Percentiles rank a stretch among this genome's conserved stretches.
These are phyloP conservation scores for Peromyscus maniculatus DNA, from an alignment of 2,113 vertebrate genomes.

Conservation along the genomic window DNA sequence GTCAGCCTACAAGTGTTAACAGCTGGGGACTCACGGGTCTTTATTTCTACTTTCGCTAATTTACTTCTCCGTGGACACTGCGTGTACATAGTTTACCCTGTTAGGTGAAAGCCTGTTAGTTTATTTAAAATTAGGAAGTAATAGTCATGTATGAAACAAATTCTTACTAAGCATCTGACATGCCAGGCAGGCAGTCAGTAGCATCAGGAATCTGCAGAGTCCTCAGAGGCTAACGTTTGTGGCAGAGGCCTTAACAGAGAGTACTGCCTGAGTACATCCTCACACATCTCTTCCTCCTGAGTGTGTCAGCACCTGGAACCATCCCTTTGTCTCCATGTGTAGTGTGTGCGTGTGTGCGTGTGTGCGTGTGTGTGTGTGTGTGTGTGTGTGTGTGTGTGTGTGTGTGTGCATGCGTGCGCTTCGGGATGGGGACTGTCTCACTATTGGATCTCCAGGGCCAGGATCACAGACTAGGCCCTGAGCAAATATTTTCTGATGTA, in stretches of 20 bases:
- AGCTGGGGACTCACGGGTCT: not conserved
- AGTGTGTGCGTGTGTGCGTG: not conserved
- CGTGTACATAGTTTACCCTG: not conserved
- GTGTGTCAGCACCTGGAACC: not conserved
- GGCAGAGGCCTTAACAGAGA: not conserved
- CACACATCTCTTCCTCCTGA: not conserved
- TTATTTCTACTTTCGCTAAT: not conserved
- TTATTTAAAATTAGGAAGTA: not conserved
- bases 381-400: not conserved
- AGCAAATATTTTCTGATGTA: not conserved
- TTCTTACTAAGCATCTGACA: conserved; percentile 28
- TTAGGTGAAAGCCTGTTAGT: not conserved
- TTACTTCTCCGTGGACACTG: not conserved
- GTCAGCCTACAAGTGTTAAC: not conserved
- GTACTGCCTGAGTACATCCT: not conserved
- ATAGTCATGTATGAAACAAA: not conserved
- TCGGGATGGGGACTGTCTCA: not conserved
- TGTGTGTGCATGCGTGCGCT: not conserved
- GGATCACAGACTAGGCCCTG: not conserved
- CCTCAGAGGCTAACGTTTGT: not conserved
- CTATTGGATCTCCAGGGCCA: not conserved
- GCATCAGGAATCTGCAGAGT: not conserved
- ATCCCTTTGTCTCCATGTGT: not conserved
- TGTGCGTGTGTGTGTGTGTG: not conserved
- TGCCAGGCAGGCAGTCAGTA: not conserved